phyloP scores from a whole-genome alignment of 2,797 vertebrate species.

The Sebastes oblongus region DNA sequence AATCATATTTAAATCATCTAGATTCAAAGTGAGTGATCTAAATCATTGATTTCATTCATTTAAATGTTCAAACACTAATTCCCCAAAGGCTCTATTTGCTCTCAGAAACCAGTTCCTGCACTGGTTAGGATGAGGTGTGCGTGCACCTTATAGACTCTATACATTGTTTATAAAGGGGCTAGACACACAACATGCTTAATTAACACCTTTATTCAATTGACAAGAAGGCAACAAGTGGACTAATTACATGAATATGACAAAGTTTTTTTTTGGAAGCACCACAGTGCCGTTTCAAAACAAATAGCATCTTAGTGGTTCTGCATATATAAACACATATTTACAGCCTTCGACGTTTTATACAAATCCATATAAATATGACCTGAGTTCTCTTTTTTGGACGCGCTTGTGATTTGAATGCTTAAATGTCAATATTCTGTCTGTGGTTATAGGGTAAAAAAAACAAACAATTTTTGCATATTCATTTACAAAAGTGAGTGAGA shows the following conservation, averaged over 20 bases:
- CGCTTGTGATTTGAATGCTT: slow-evolving; percentile 53
- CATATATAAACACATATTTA: slow-evolving; percentile 87
- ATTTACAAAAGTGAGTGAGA: slow-evolving; percentile 70
- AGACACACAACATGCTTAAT: slow-evolving; percentile 68
- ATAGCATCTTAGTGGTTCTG: slow-evolving; percentile 85
- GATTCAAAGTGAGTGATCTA: background rate
- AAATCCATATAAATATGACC: slow-evolving; percentile 88
- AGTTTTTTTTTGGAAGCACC: slow-evolving; percentile 64
- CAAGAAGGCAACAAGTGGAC: slow-evolving; percentile 81
- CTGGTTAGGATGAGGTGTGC: background rate
- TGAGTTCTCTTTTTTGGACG: slow-evolving; percentile 77
- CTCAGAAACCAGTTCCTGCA: background rate
- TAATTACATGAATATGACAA: slow-evolving; percentile 83
- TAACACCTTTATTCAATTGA: slow-evolving; percentile 84
- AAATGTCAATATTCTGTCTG: slow-evolving; percentile 49
- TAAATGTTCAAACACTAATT: background rate
- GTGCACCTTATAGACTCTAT: background rate
- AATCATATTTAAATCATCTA: background rate
- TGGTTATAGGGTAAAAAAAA: slow-evolving; percentile 44
- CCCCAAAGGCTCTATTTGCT: too few relatives aligned
- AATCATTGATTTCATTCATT: background rate
- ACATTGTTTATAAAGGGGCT: slow-evolving; percentile 44
- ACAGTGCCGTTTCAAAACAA: slow-evolving; percentile 72
- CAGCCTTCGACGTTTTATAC: slow-evolving; percentile 86
- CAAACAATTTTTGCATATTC: slow-evolving; percentile 57